Evolutionary conservation across 2,888 invertebrate species (phyloP).

Genomic region (Stenodema calcarata): DNA sequence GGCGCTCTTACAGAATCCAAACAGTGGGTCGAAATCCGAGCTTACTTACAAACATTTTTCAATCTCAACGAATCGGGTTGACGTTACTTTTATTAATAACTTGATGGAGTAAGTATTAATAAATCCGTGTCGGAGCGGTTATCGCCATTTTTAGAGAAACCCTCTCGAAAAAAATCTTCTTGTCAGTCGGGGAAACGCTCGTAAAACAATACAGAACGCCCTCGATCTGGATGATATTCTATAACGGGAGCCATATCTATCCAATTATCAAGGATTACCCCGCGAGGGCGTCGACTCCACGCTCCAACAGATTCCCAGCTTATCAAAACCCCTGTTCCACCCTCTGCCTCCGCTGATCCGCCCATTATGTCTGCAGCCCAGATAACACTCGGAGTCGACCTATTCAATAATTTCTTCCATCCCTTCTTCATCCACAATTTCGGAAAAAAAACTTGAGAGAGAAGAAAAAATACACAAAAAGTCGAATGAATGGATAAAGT

Average conservation of each 20-base stretch:
- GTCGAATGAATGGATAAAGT: not conserved
- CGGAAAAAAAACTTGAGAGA: not conserved
- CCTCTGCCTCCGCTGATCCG: not conserved
- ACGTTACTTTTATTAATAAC: no score
- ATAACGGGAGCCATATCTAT: not conserved
- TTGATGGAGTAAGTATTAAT: no score
- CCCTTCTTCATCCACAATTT: not conserved
- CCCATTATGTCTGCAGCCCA: slow-evolving; percentile 10
- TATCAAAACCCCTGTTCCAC: slow-evolving; percentile 11
- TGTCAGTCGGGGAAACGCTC: not conserved
- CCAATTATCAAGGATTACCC: slow-evolving; percentile 26
- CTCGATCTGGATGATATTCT: not conserved
- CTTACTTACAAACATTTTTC: no score
- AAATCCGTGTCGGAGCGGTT: not conserved
- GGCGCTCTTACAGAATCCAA: no score
- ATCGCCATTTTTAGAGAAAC: not conserved
- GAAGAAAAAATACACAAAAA: not conserved
- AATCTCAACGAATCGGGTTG: no score
- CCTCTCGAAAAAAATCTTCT: not conserved
- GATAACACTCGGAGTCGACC: not conserved
- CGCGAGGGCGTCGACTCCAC: not conserved
- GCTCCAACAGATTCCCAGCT: not conserved
- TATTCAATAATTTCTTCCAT: not conserved
- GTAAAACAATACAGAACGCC: not conserved
- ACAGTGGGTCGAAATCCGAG: no score